Conservation (phyloP, 1,140 invertebrate species). For the Trichomalopsis sarcophagae region DNA sequence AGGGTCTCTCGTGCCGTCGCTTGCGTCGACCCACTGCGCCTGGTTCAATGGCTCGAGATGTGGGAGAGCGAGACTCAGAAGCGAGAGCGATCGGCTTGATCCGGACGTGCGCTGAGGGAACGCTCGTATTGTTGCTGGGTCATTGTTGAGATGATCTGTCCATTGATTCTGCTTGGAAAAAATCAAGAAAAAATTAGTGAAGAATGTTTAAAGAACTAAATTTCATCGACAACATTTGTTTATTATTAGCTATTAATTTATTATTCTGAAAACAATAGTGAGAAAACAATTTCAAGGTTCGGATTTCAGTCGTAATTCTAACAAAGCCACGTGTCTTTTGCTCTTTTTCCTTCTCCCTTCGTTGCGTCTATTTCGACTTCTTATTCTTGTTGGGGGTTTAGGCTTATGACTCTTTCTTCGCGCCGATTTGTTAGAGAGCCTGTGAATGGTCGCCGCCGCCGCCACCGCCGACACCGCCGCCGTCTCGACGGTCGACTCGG, state of each 20-base stretch:
- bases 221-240: too few relatives aligned
- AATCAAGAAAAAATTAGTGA: background rate
- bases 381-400: background rate
- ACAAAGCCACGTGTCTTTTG: background rate
- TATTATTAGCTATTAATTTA: too few relatives aligned
- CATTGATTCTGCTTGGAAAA: background rate
- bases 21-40: background rate
- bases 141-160: background rate
- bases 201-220: too few relatives aligned
- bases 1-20: background rate
- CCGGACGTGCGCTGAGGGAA: background rate
- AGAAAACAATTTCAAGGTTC: background rate
- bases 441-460: background rate
- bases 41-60: too few relatives aligned
- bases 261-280: background rate
- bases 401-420: constrained; percentile 37
- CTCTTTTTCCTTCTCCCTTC: constrained; percentile 50
- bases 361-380: constrained; percentile 36
- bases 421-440: constrained; percentile 27
- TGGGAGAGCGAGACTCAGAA: background rate
- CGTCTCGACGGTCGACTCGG: background rate
- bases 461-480: background rate
- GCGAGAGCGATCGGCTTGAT: background rate
- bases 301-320: background rate
- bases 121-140: background rate